Evolutionary conservation across 2,888 invertebrate species (phyloP).

Genomic region (Clanis bilineata): DNA sequence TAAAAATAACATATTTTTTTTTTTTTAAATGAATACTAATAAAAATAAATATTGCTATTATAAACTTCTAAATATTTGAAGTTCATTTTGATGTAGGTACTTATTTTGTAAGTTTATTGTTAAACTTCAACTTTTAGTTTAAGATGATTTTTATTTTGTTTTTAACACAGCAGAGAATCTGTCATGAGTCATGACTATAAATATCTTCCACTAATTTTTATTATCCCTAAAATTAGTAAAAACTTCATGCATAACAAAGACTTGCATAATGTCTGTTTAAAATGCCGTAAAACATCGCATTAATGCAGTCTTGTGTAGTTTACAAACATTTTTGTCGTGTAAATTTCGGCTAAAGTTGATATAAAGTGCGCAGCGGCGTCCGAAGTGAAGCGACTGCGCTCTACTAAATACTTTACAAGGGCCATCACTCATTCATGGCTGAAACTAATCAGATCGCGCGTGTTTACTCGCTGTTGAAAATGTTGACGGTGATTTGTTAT

Average conservation of each 20-base stretch:
- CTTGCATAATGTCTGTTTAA: background rate
- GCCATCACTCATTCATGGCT: background rate
- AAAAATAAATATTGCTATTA: no score
- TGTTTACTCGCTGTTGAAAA: background rate
- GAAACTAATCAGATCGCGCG: background rate
- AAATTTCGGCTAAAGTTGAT: background rate
- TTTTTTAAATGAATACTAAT: no score
- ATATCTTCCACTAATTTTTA: background rate
- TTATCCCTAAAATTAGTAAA: no score
- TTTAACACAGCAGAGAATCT: no score
- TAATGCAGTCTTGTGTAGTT: background rate
- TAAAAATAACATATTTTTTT: no score
- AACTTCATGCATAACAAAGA: background rate
- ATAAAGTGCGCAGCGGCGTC: background rate
- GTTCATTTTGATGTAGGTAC: no score
- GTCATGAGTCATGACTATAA: no score
- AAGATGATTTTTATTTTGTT: no score
- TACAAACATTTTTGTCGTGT: background rate
- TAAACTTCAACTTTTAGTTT: no score
- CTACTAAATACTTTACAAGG: background rate
- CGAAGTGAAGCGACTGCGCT: background rate
- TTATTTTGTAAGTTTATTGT: no score
- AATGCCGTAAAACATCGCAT: background rate
- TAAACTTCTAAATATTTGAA: no score
- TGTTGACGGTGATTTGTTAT: no score